Conservation (phyloP, 2,113 vertebrate species). For the Orycteropus afer region DNA sequence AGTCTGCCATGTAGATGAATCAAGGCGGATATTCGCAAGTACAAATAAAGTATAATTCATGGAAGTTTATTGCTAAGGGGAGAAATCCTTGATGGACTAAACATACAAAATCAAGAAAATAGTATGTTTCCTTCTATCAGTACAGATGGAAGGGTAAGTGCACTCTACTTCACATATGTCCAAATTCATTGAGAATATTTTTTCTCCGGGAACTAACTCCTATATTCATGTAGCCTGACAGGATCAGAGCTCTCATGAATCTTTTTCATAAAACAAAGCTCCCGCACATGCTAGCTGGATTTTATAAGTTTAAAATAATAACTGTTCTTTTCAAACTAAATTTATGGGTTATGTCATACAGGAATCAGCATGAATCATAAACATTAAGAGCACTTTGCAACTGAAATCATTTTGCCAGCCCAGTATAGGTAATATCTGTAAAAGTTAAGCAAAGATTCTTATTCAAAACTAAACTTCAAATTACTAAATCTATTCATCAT, state of each 20-base stretch:
- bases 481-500: slow-evolving; percentile 18
- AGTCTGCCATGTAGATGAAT: slow-evolving; percentile 17
- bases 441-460: background rate
- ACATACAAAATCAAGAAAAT: slow-evolving; percentile 26
- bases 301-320: slow-evolving; percentile 43
- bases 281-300: background rate
- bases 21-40: slow-evolving; percentile 35
- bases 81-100: slow-evolving; percentile 29
- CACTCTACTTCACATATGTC: background rate
- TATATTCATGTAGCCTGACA: background rate
- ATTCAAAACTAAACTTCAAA: slow-evolving; percentile 45
- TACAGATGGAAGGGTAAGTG: background rate
- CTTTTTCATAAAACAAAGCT: background rate
- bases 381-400: slow-evolving; percentile 19
- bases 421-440: slow-evolving; percentile 41
- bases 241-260: background rate
- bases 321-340: slow-evolving; percentile 21
- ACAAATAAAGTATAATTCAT: slow-evolving; percentile 31
- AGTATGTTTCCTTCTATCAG: background rate
- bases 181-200: background rate
- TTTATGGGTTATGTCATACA: slow-evolving; percentile 29
- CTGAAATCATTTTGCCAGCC: slow-evolving; percentile 64
- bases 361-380: slow-evolving; percentile 56
- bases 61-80: slow-evolving; percentile 15
- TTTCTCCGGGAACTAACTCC: background rate